Evolutionary conservation across 2,797 vertebrate species (phyloP), one percentile per base, ranked within the genome.

Genomic region (Phaenicophaeus curvirostris): DNA sequence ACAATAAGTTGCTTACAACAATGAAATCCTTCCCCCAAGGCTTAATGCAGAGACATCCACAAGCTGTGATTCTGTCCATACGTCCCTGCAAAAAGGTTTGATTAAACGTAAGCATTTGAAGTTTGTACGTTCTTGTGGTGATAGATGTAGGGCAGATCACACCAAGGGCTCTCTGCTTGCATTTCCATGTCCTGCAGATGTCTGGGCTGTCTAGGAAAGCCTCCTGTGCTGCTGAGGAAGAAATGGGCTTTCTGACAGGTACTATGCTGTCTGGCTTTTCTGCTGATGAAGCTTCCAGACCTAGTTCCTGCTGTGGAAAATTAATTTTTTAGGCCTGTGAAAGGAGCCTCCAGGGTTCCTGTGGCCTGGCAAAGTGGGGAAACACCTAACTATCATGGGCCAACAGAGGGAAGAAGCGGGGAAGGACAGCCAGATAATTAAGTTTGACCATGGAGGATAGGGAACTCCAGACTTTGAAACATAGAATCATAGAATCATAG

Each of bases 121-220:
- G 37, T 17, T 57, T 0, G 0, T 15, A 4, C 15, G 15, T 81
- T 53, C 25, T 71, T 39, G 39, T 6, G 3, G 2, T 2, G 31
- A 14, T 23, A 31, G 55, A 37, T 55, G 54, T 11, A 51, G 55
- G 67, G 20, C 25, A 19, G 63, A 15, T 30, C 62, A 41, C 18
- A 4, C 37, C 67, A 41, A 85, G 67, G 42, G 15, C 51, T 58
- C 66, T 84, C 50, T 20, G 12, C 58, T 82, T 7, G 1, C 44
- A 20, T 1, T 0, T 44, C 37, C 5, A 0, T 18, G 62, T 65
- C 71, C 88, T 68, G 23, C 6, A 21, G 15, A 25, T 13, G 37
- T n/a, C 57, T 71, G 21, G 24, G 9, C 71, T 81, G 41, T 23
- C 62, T 15, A 48, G 67, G 63, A 82, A 87, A 65, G 59, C 30